Base-by-base conservation (phyloP, 2,888 invertebrate genomes). In the Schrankia costaestrigalis region DNA sequence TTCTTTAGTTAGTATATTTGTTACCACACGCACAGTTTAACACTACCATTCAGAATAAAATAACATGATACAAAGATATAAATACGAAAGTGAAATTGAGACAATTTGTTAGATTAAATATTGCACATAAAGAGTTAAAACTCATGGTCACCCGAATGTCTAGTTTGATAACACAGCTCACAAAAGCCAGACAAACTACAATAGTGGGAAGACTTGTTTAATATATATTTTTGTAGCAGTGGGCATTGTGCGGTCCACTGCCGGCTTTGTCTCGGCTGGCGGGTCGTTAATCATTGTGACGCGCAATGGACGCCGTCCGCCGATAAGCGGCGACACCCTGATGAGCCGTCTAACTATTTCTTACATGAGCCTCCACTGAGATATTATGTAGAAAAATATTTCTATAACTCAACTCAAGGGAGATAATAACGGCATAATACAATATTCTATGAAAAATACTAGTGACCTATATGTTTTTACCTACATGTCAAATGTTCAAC, bases 221-320 rank as follows among this genome's bases (percentile, higher is more conserved):
- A 64, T 64, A 67, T 68, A 63, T 68, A 60, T 65, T 57, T 56
- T 49, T 44, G 43, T 43, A 30, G 38, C 49, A 27, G 34, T 48
- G 57, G 47, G 52, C 47, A 56, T 46, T 50, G 56, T 51, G 51
- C 41, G 57, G 56, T 46, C 56, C 60, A 60, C 48, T 42, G 58
- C 56, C 42, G 59, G 56, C 65, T 68, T 73, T 71, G 73, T 72
- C 69, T 71, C 59, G 60, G 46, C 36, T 53, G 46, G 43, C 45
- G 25, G 47, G 40, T 73, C 74, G 66, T 75, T 73, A 69, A 70
- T 74, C 75, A 73, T 62, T 49, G 54, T 66, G 71, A 66, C 68
- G 63, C 60, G 65, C 65, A 62, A 60, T 63, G 67, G 60, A 59
- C 51, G 31, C 26, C 21, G 32, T 46, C n/a, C n/a, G 42, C 52